Evolutionary conservation across 2,797 vertebrate species (phyloP).

Genomic region (Buceros bicornis): DNA sequence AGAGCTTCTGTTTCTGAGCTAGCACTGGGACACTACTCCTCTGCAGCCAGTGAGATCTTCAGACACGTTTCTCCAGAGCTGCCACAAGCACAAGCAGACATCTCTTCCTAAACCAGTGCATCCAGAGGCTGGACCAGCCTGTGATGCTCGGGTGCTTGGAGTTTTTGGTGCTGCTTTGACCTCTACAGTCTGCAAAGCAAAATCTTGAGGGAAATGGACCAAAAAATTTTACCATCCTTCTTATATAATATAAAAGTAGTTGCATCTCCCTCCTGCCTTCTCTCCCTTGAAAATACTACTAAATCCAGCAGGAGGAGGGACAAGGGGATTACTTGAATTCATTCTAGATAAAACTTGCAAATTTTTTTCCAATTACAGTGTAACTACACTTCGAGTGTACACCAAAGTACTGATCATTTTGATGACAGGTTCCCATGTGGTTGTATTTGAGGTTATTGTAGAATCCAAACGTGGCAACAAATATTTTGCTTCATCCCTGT

Average conservation of each 20-base stretch:
- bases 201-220: not conserved
- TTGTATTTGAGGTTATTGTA: not conserved
- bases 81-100: not conserved
- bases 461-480: not conserved
- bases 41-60: not conserved
- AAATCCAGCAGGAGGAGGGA: not conserved
- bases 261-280: not conserved
- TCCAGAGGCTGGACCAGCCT: not conserved
- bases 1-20: not conserved
- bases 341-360: not conserved
- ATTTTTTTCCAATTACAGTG: not conserved
- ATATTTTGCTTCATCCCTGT: not conserved
- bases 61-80: not conserved
- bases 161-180: not conserved
- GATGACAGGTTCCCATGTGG: rapidly evolving
- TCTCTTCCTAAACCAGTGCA: not conserved
- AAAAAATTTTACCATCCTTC: not conserved
- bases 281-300: not conserved
- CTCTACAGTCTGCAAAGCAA: not conserved
- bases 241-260: not conserved
- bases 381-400: not conserved
- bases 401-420: not conserved
- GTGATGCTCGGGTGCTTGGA: not conserved
- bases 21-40: rapidly evolving
- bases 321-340: not conserved